These are phyloP conservation scores for Lepus oiostolus DNA, from an alignment of 2,797 vertebrate species.

Conservation along the genomic window DNA sequence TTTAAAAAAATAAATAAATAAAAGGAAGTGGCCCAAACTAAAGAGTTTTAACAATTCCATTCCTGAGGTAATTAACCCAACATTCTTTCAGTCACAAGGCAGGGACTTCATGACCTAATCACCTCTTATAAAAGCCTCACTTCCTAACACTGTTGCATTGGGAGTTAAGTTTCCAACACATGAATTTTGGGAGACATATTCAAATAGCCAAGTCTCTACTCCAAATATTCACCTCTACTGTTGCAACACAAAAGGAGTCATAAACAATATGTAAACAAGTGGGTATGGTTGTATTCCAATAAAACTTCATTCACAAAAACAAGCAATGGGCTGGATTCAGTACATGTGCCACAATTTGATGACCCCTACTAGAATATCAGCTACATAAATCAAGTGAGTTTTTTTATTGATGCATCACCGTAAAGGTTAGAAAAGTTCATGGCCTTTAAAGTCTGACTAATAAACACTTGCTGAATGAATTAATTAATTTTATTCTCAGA, in stretches of 20 bases:
- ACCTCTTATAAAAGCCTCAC: background rate
- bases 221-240: background rate
- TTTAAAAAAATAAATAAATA: too few relatives aligned
- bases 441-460: background rate
- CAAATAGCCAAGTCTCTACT: background rate
- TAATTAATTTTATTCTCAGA: background rate
- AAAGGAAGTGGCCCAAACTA: too few relatives aligned
- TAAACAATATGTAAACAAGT: background rate
- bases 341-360: background rate
- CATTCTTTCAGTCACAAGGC: too few relatives aligned
- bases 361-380: background rate
- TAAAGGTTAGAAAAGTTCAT: background rate
- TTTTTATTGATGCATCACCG: background rate
- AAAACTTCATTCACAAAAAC: constrained; percentile 27
- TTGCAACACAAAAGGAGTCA: background rate
- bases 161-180: background rate
- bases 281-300: background rate
- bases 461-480: background rate
- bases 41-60: too few relatives aligned
- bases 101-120: background rate
- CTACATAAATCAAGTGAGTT: background rate
- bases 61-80: too few relatives aligned
- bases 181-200: background rate
- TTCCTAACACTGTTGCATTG: background rate
- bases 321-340: background rate